Conservation (phyloP, 2,113 vertebrate genomes). For the Alexandromys fortis region DNA sequence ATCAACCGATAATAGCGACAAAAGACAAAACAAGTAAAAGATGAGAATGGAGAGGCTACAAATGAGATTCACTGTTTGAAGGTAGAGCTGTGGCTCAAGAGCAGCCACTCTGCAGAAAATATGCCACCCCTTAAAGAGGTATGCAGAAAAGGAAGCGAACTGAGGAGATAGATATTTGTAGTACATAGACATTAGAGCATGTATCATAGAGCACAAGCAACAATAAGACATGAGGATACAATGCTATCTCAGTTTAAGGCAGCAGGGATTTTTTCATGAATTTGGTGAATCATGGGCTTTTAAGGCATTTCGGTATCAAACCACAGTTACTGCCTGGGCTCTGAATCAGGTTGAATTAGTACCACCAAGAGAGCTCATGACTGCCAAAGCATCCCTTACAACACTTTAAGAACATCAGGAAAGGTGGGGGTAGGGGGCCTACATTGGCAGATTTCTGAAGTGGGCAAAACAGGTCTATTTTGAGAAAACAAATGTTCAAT, state of each 20-base stretch:
- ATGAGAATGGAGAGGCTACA: background rate
- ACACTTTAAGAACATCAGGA: conserved; percentile 60
- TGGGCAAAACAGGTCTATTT: conserved; percentile 77
- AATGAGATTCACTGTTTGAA: background rate
- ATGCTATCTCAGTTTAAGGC: background rate
- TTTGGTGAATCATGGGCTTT: background rate
- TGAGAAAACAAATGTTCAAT: conserved; percentile 77
- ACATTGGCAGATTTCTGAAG: conserved; percentile 75
- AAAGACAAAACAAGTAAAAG: background rate
- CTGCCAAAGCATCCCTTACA: conserved; percentile 52
- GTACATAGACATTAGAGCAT: background rate
- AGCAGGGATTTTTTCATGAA: conserved; percentile 33
- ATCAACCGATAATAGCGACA: background rate
- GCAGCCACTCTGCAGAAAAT: background rate
- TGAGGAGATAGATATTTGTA: background rate
- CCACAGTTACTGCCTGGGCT: conserved; percentile 56
- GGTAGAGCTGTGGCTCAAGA: background rate
- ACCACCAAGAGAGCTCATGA: conserved; percentile 39
- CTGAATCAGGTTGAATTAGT: conserved; percentile 23
- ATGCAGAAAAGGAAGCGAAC: background rate
- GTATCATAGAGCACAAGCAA: background rate
- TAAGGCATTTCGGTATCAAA: conserved; percentile 47
- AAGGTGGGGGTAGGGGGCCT: conserved; percentile 18
- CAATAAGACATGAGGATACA: background rate
- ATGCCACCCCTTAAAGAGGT: background rate